phyloP scores from a whole-genome alignment of 2,888 invertebrate genomes.

The Sussaba pulchella region DNA sequence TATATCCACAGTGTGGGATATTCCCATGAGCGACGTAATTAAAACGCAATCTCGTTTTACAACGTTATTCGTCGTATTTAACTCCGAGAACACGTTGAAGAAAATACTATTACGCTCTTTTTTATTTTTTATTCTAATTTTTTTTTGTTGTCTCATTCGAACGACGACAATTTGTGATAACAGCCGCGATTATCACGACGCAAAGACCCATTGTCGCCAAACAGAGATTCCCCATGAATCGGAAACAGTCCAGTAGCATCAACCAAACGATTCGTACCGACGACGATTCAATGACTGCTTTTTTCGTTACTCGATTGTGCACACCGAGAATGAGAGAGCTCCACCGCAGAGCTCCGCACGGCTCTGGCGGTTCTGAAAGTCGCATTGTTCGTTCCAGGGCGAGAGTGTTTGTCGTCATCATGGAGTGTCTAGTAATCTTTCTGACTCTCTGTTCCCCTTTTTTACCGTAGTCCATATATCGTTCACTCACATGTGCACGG shows the following conservation, averaged over 20 bases:
- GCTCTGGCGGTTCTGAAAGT: slow-evolving; percentile 23
- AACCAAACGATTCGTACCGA: neutral
- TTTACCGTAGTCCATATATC: neutral
- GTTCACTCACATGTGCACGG: neutral
- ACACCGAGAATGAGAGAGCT: slow-evolving; percentile 10
- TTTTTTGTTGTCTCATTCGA: neutral
- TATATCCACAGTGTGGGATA: neutral
- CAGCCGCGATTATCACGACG: slow-evolving; percentile 21
- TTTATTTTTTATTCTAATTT: neutral
- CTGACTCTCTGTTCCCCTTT: slow-evolving; percentile 1
- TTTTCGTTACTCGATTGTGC: slow-evolving; percentile 30
- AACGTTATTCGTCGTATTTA: slow-evolving; percentile 33
- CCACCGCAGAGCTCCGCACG: neutral
- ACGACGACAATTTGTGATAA: neutral
- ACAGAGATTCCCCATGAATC: neutral
- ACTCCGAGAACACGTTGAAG: neutral
- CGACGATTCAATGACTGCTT: slow-evolving; percentile 47
- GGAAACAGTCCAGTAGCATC: neutral
- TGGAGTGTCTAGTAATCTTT: slow-evolving; percentile 52
- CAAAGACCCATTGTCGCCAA: slow-evolving; percentile 29
- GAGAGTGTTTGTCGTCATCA: slow-evolving; percentile 40
- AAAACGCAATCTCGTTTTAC: slow-evolving; percentile 35
- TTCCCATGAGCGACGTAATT: slow-evolving; percentile 13
- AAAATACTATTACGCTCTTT: neutral
- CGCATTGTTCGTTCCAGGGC: slow-evolving; percentile 42